These are phyloP conservation scores for Coremacera marginata DNA, from an alignment of 2,888 invertebrate genomes.

Conservation along the genomic window DNA sequence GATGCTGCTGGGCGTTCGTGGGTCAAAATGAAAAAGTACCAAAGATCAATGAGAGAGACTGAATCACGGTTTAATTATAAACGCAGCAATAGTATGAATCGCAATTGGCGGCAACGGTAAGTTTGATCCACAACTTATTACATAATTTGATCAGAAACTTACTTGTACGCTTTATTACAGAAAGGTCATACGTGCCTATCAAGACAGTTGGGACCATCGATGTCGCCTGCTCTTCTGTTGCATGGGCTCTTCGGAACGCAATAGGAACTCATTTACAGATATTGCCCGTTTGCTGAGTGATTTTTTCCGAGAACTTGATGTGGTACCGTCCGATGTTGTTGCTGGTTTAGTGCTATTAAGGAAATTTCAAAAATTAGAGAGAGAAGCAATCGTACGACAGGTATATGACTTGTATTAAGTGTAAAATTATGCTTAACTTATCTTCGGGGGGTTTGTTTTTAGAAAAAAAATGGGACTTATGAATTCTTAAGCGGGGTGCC, in stretches of 20 bases:
- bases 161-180: slow-evolving; percentile 68
- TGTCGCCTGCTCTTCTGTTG: slow-evolving; percentile 87
- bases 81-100: slow-evolving; percentile 80
- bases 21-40: slow-evolving; percentile 91
- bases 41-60: slow-evolving; percentile 82
- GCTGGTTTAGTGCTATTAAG: slow-evolving; percentile 85
- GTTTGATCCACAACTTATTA: not conserved
- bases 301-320: slow-evolving; percentile 89
- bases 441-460: too few relatives aligned
- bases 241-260: slow-evolving; percentile 81
- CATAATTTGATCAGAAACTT: not conserved
- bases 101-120: slow-evolving; percentile 88
- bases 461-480: slow-evolving; percentile 85
- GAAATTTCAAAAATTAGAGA: slow-evolving; percentile 83
- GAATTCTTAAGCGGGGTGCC: slow-evolving; percentile 89
- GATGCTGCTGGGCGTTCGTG: slow-evolving; percentile 89
- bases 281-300: slow-evolving; percentile 86
- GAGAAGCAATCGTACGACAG: slow-evolving; percentile 80
- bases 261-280: slow-evolving; percentile 85
- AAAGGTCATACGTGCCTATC: slow-evolving; percentile 87
- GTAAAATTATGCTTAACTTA: not conserved
- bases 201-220: slow-evolving; percentile 89
- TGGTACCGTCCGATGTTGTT: slow-evolving; percentile 88
- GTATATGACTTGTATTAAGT: slow-evolving; percentile 60
- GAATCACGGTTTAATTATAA: slow-evolving; percentile 83